phyloP scores from a whole-genome alignment of 1,140 invertebrate genomes.

The Harlomillsia oculata region DNA sequence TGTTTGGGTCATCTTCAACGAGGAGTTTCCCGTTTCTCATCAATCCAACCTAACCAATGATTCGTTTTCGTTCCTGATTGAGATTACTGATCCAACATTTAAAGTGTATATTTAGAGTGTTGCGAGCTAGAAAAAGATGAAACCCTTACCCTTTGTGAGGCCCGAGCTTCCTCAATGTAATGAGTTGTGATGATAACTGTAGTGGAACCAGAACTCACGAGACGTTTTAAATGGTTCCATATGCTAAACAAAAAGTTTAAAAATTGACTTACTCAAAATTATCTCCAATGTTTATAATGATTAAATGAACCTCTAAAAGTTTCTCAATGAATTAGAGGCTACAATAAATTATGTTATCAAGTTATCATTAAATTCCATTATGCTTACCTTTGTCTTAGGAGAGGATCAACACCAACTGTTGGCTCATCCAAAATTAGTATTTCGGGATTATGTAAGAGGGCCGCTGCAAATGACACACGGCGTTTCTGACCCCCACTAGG shows the following conservation, averaged over 20 bases:
- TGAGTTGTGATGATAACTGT: slow-evolving; percentile 51
- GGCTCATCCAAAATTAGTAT: slow-evolving; percentile 47
- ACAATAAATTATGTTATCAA: no score
- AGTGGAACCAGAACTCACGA: slow-evolving; percentile 41
- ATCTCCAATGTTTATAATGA: neutral
- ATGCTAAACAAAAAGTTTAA: slow-evolving; percentile 42
- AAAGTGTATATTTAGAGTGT: neutral
- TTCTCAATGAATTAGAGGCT: neutral
- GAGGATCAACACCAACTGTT: slow-evolving; percentile 47
- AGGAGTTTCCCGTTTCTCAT: slow-evolving; percentile 83
- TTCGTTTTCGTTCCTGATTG: neutral
- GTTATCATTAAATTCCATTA: no score
- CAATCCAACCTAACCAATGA: slow-evolving; percentile 64
- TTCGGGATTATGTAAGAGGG: slow-evolving; percentile 44
- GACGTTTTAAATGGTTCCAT: slow-evolving; percentile 47
- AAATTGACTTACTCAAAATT: neutral
- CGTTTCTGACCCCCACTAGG: slow-evolving; percentile 45
- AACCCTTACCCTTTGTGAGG: slow-evolving; percentile 41
- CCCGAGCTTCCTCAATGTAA: slow-evolving; percentile 49
- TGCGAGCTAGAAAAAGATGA: neutral
- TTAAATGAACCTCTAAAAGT: neutral
- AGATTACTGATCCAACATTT: neutral
- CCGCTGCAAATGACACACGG: slow-evolving; percentile 43
- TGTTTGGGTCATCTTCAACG: slow-evolving; percentile 79
- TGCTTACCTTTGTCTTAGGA: slow-evolving; percentile 43